These are phyloP conservation scores for Acleris holmiana DNA, from an alignment of 2,888 invertebrate genomes.

Conservation along the genomic window DNA sequence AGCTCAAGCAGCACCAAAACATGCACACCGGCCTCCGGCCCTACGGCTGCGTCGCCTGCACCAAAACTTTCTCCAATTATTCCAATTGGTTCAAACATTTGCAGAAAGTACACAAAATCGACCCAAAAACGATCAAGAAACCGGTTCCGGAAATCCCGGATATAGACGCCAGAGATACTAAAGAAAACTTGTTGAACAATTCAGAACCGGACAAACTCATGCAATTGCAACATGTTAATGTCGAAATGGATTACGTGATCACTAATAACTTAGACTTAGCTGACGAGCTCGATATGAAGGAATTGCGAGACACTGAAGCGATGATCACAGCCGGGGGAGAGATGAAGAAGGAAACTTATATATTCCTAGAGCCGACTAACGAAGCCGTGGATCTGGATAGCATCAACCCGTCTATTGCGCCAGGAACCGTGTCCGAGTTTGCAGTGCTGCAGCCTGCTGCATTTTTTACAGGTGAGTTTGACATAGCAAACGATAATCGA, in stretches of 20 bases:
- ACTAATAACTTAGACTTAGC: constrained; percentile 4
- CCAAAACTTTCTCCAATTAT: constrained; percentile 81
- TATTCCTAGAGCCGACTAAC: constrained; percentile 48
- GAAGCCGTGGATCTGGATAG: constrained; percentile 55
- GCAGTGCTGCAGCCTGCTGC: constrained; percentile 48
- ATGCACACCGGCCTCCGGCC: constrained; percentile 83
- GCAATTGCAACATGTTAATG: not conserved
- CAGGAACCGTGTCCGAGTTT: constrained; percentile 43
- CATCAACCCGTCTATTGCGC: constrained; percentile 49
- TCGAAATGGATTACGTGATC: constrained; percentile 5
- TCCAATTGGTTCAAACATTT: constrained; percentile 86
- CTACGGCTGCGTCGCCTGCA: constrained; percentile 82
- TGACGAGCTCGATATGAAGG: not conserved
- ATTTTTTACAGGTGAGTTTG: constrained; percentile 55
- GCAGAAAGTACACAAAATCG: constrained; percentile 59
- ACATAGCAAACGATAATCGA: too few species aligned
- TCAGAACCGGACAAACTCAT: not conserved
- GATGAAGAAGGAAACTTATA: constrained; percentile 36
- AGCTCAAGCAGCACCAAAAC: constrained; percentile 81
- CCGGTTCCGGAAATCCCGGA: constrained; percentile 10
- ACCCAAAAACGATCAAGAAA: constrained; percentile 46
- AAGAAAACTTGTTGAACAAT: constrained; percentile 9
- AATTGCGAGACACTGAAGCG: not conserved
- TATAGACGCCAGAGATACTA: not conserved
- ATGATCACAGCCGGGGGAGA: constrained; percentile 32